Evolutionary conservation across 2,888 invertebrate genomes (phyloP), one percentile per base, ranked within the genome.

Genomic region (Ochropleura leucogaster): DNA sequence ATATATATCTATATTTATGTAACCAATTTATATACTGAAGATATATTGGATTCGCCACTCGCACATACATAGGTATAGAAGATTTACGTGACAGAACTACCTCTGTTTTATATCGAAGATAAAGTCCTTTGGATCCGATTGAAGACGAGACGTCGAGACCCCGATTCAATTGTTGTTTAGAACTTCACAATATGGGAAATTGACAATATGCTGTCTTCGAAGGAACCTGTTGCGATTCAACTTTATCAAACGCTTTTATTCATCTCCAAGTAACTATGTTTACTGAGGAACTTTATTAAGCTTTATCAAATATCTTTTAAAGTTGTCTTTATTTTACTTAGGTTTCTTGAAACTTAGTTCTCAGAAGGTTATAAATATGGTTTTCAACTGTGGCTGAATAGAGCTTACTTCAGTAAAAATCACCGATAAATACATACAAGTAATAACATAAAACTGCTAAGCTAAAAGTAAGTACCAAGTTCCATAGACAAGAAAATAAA

Each of bases 121-220:
- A 91, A 91, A 90, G 89, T 90, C 87, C 88, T 87, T 87, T 80
- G 87, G 88, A 92, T 93, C 91, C 88, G 92, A 93, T 93, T 93
- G 93, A 89, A 90, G 87, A 82, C 86, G 89, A 86, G 87, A 86
- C 82, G 87, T 80, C 86, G 89, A 87, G 88, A 88, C 83, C 90
- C 88, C 87, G 87, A 89, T 88, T 89, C 92, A 88, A 93, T 93
- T 92, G 93, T 91, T 90, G 90, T 90, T 90, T 83, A 83, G 87
- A 91, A 91, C 89, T 92, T 89, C 88, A 90, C 91, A 91, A 91
- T 91, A 91, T 90, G 87, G 91, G 90, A 92, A 91, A 93, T 93
- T 91, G 93, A 91, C 92, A 92, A 92, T 91, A 90, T 90, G 88
- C 90, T 87, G 87, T 88, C 87, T 85, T 89, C 84, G 77, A 88